Evolutionary conservation across 2,113 vertebrate species (phyloP).

Genomic region (Ailurus styani): DNA sequence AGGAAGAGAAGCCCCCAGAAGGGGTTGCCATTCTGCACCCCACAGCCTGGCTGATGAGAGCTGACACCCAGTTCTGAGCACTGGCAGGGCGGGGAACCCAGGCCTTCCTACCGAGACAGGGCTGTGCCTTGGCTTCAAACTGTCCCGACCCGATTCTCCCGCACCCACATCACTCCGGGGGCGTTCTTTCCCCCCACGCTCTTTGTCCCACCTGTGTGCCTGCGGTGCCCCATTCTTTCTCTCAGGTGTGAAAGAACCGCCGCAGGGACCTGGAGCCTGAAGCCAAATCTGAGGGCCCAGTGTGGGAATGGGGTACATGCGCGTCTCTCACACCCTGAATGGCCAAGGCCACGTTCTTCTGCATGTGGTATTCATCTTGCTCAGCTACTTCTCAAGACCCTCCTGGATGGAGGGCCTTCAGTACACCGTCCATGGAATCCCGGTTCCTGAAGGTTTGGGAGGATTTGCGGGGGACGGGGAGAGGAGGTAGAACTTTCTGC

Average conservation of each 20-base stretch:
- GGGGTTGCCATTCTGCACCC: no score
- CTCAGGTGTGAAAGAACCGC: background rate
- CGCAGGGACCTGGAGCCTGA: background rate
- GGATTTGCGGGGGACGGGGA: background rate
- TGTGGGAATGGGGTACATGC: accelerated
- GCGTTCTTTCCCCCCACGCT: background rate
- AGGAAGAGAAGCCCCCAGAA: background rate
- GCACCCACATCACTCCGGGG: background rate
- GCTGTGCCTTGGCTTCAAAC: background rate
- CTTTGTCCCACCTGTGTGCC: background rate
- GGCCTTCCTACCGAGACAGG: background rate
- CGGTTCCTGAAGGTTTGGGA: background rate
- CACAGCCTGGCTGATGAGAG: background rate
- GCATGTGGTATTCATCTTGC: background rate
- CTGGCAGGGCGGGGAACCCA: no score
- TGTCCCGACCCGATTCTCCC: background rate
- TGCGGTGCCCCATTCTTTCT: background rate
- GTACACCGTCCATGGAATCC: background rate
- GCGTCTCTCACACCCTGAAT: background rate
- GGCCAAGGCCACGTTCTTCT: background rate
- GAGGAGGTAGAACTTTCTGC: background rate
- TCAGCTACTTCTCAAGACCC: background rate
- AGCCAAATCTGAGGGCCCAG: no score
- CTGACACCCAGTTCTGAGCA: background rate
- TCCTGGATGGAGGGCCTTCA: background rate